Evolutionary conservation across 2,888 invertebrate genomes (phyloP), one percentile per base, ranked within the genome.

Genomic region (Saturnia pavonia): DNA sequence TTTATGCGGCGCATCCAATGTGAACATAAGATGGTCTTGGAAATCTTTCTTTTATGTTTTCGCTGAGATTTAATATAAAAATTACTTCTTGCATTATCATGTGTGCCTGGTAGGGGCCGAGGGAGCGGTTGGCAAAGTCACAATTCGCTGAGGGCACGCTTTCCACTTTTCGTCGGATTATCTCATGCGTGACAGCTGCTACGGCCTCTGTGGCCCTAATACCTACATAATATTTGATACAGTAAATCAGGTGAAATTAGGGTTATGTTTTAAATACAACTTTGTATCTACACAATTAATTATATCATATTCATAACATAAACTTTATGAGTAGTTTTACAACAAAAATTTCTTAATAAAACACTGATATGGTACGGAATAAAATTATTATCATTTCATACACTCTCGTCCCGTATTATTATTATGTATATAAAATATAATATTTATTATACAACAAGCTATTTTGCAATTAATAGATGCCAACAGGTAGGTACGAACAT

Each of bases 81-180:
- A 94, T 92, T 92, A 92, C 91, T 90, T 92, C 91, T 85, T 80
- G 82, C 88, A 90, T 92, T 91, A 92, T 89, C 91, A 87, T 91
- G 89, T 89, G 88, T 88, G 89, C 87, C 80, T 88, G 84, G 87
- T 87, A 84, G 82, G 80, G 75, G 82, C 75, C 75, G 72, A 75
- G 88, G 87, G 88, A 88, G 87, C 82, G 82, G 80, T 80, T 82
- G 78, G 78, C 76, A 75, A 78, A 86, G 83, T 86, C 84, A 81
- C 85, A 84, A 86, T 84, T 80, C 83, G 81, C 78, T 80, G 82
- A 83, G 88, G 84, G 87, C 77, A 79, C 82, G 83, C 83, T 86
- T 87, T 82, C 82, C 86, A 83, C 86, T 83, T 82, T 79, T 81
- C 76, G 78, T 70, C 76, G 85, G 90, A 90, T 91, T 92, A 91